These are phyloP conservation scores for Halocynthia roretzi DNA, from an alignment of 23 tunicate species.

Conservation along the genomic window DNA sequence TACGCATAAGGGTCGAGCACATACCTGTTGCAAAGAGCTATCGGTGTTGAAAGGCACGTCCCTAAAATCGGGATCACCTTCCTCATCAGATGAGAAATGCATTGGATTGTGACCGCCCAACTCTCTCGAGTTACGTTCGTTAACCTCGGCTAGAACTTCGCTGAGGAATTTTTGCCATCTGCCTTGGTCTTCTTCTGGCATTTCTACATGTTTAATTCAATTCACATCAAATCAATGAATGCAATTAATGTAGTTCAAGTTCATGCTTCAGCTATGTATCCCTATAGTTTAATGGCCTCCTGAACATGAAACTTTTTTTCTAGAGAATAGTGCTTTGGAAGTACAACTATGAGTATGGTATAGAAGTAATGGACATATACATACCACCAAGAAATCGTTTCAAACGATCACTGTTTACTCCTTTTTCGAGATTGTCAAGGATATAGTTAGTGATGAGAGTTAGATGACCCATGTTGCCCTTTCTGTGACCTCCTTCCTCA, in stretches of 20 bases:
- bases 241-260: too few relatives aligned
- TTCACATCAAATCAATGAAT: background rate
- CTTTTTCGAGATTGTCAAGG: conserved; percentile 67
- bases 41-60: conserved; percentile 49
- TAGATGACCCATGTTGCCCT: conserved; percentile 93
- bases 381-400: conserved; percentile 70
- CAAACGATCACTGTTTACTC: conserved; percentile 64
- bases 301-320: background rate
- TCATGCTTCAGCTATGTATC: too few relatives aligned
- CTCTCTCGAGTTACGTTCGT: conserved; percentile 76
- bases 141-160: conserved; percentile 77
- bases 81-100: conserved; percentile 89
- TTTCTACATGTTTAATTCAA: conserved; percentile 28
- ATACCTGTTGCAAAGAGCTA: conserved; percentile 81
- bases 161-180: conserved; percentile 82
- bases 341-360: too few relatives aligned
- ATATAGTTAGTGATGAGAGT: conserved; percentile 81
- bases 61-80: conserved; percentile 46
- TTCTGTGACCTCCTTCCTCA: conserved; percentile 76
- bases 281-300: background rate
- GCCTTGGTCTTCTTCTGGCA: conserved; percentile 96
- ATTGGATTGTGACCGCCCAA: conserved; percentile 94
- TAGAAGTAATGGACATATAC: background rate
- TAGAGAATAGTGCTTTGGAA: too few relatives aligned
- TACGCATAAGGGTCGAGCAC: too few relatives aligned